Percentiles rank a stretch among this genome's conserved stretches.
These are phyloP conservation scores for Hirundo rustica DNA, from an alignment of 2,797 vertebrate species.

Conservation along the genomic window DNA sequence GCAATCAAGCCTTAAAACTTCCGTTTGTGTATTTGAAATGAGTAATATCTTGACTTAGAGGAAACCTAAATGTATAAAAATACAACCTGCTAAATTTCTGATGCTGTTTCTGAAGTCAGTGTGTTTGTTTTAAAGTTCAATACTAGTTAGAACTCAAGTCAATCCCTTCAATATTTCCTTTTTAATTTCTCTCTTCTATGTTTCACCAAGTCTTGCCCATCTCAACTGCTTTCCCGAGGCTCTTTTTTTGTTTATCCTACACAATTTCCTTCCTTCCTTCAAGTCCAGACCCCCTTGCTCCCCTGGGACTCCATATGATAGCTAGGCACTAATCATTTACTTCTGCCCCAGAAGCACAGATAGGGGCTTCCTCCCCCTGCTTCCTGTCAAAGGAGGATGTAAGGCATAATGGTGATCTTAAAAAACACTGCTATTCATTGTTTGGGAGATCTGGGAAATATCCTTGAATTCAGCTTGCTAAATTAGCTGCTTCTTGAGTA, in stretches of 20 bases:
- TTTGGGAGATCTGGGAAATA: slow-evolving; percentile 69
- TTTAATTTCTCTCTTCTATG: slow-evolving; percentile 70
- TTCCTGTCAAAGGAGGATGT: slow-evolving; percentile 66
- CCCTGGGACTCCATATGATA: slow-evolving; percentile 68
- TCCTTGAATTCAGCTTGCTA: slow-evolving; percentile 67
- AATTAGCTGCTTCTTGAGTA: slow-evolving; percentile 71
- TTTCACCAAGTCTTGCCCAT: slow-evolving; percentile 75
- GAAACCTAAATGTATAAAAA: background rate
- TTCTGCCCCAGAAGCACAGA: slow-evolving; percentile 63
- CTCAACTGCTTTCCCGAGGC: slow-evolving; percentile 58
- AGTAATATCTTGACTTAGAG: background rate
- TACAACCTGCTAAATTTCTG: background rate
- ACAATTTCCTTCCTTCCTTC: slow-evolving; percentile 78
- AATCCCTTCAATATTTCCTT: slow-evolving; percentile 70
- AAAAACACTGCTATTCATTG: slow-evolving; percentile 75
- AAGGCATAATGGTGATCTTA: slow-evolving; percentile 60
- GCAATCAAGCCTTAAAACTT: background rate
- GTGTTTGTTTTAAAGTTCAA: background rate
- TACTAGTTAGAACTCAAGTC: slow-evolving; percentile 11
- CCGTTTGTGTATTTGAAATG: background rate
- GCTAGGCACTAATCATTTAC: slow-evolving; percentile 73
- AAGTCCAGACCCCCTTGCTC: slow-evolving; percentile 56
- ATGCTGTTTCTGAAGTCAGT: background rate
- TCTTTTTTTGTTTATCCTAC: slow-evolving; percentile 76
- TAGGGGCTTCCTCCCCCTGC: slow-evolving; percentile 63